Base-by-base conservation (phyloP, 2,113 vertebrate species). In the Riparia riparia region DNA sequence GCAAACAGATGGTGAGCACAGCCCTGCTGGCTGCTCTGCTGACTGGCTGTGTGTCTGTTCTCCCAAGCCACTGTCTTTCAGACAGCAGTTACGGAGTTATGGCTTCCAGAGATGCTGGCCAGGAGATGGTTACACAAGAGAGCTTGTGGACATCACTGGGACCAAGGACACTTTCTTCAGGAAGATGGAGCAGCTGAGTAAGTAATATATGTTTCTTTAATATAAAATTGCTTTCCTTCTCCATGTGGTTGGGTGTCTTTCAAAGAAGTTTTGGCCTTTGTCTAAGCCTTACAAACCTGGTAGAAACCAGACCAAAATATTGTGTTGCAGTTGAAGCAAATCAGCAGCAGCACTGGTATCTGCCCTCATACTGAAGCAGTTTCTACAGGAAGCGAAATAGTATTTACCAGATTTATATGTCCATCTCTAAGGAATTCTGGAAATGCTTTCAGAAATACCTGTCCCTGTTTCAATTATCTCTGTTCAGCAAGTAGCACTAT, bases 361-460 rank as follows among this genome's bases (percentile, higher is more conserved):
- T 77, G 25, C 10, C 14, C 57, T 86, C 37, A 34, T 77, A 26
- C 58, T 92, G 95, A 82, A 95, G 79, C 51, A 81, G 64, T 65
- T 87, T 94, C 88, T 95, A 71, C 63, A 77, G 73, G 44, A 95
- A 86, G 53, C 31, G 51, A 72, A 92, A 94, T 83, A 95, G 89
- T 96, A 86, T 94, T 95, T 94, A n/a, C 71, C 63, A 83, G 86
- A 88, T 87, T 84, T 91, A 47, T 86, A 69, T 8, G 7, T 39
- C 29, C 37, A 74, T 93, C 82, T 95, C 80, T 66, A 53, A 89
- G 93, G 93, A 93, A 76, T 88, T 97, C 73, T 65, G 66, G 88
- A 94, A 95, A 83, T 73, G 65, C 76, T 96, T 97, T 89, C 69
- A 95, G 90, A 95, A 96, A 95, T 97, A 95, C 95, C 88, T 97